Evolutionary conservation across 2,888 invertebrate species (phyloP).

Genomic region (Bombylius major): DNA sequence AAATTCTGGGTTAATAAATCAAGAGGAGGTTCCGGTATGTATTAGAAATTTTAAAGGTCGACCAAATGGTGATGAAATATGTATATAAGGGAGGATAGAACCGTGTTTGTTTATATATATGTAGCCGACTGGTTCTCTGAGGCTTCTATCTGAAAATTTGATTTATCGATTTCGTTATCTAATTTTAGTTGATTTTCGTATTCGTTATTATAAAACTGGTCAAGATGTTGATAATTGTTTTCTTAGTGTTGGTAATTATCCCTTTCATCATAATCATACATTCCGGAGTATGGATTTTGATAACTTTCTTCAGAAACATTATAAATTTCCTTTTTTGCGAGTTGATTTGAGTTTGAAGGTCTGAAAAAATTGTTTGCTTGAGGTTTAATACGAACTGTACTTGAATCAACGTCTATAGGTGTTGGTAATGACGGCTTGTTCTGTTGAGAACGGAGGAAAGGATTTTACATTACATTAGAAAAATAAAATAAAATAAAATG

Average conservation of each 20-base stretch:
- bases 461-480: too few species aligned
- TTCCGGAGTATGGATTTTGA: neutral
- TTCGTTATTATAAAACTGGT: neutral
- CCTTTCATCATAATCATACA: neutral
- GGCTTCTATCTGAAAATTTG: conserved; percentile 8
- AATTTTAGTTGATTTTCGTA: neutral
- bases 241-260: neutral
- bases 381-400: too few species aligned
- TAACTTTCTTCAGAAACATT: too few species aligned
- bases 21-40: conserved; percentile 10
- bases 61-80: conserved; percentile 9
- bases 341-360: too few species aligned
- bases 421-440: too few species aligned
- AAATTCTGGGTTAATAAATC: conserved; percentile 10
- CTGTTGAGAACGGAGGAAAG: too few species aligned
- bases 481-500: too few species aligned
- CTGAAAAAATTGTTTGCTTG: too few species aligned
- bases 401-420: too few species aligned
- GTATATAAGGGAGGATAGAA: conserved; percentile 6
- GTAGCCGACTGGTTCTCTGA: conserved; percentile 9
- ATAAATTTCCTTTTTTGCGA: too few species aligned
- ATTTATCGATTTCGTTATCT: neutral
- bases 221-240: neutral
- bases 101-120: conserved; percentile 10
- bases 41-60: conserved; percentile 9